Percentiles rank a stretch among this genome's conserved stretches.
These are phyloP conservation scores for Caligus rogercresseyi DNA, from an alignment of 1,140 invertebrate species.

Conservation along the genomic window DNA sequence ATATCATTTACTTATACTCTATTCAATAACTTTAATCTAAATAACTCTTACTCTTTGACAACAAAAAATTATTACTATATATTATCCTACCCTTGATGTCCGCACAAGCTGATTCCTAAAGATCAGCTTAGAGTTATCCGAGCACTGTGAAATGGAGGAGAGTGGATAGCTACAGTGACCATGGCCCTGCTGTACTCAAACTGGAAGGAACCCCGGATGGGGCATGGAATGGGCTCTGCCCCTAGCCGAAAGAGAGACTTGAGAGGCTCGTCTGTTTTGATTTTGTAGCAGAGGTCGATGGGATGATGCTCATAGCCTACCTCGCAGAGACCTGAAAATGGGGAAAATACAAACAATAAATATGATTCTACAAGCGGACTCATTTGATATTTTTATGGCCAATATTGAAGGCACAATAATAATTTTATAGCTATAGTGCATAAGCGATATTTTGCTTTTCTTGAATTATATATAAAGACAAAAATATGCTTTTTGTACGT, in stretches of 20 bases:
- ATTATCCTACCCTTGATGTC: slow-evolving; percentile 46
- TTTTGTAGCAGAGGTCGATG: slow-evolving; percentile 46
- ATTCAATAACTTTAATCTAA: no score
- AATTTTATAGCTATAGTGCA: no score
- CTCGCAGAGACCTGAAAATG: slow-evolving; percentile 8
- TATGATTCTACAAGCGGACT: no score
- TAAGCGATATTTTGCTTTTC: background rate
- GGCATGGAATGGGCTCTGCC: slow-evolving; percentile 31
- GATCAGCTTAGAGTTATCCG: slow-evolving; percentile 54
- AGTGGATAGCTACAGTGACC: slow-evolving; percentile 43
- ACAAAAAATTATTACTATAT: no score
- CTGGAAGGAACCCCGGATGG: slow-evolving; percentile 45
- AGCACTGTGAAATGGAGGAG: slow-evolving; percentile 60
- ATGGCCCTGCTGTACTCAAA: slow-evolving; percentile 55
- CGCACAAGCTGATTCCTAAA: slow-evolving; percentile 81
- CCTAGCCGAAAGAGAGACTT: slow-evolving; percentile 71
- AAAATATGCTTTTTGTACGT: background rate
- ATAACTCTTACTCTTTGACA: no score
- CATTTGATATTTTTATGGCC: no score
- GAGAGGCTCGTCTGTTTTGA: slow-evolving; percentile 65
- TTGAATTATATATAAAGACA: background rate
- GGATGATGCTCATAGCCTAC: background rate
- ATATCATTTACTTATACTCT: no score
- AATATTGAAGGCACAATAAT: no score
- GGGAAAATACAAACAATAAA: background rate